Percentiles rank a stretch among this genome's conserved stretches.
Conservation (phyloP, 2,113 vertebrate species). For the Beaufortia kweichowensis region DNA sequence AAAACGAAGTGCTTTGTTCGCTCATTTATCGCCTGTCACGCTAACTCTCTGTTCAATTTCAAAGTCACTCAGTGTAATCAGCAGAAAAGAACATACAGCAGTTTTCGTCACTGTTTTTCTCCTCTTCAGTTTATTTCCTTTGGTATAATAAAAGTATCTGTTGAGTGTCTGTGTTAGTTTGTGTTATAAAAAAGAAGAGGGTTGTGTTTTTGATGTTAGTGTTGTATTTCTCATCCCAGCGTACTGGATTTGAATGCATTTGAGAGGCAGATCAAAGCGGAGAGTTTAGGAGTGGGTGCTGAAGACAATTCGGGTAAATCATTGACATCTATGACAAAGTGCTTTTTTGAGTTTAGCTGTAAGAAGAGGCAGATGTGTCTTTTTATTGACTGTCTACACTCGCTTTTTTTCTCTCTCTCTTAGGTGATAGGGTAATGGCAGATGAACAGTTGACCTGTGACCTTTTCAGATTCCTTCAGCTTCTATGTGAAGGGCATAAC, state of each 20-base stretch:
- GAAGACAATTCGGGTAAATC: conserved; percentile 90
- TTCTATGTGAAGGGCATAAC: conserved; percentile 96
- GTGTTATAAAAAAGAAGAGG: conserved; percentile 2
- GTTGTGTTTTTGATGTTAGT: conserved; percentile 25
- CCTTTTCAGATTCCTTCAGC: conserved; percentile 92
- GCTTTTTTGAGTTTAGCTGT: neutral
- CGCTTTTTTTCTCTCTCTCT: conserved; percentile 24
- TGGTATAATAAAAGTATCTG: neutral
- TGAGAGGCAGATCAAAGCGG: conserved; percentile 96
- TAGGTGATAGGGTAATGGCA: conserved; percentile 91
- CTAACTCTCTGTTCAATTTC: neutral
- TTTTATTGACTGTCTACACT: conserved; percentile 27
- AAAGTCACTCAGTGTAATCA: conserved; percentile 14
- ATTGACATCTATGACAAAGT: neutral
- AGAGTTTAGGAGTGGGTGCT: conserved; percentile 90
- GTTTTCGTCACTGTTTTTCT: neutral
- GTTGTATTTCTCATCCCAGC: conserved; percentile 64
- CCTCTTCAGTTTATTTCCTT: neutral
- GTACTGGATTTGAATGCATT: conserved; percentile 95
- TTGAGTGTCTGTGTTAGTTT: conserved; percentile 5
- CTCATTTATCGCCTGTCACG: conserved; percentile 48
- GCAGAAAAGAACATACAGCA: conserved; percentile 16
- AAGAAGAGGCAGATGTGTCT: neutral
- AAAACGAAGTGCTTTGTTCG: conserved; percentile 25
- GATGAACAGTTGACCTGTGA: conserved; percentile 92